Evolutionary conservation across 2,888 invertebrate genomes (phyloP).

Genomic region (Antitype chi): DNA sequence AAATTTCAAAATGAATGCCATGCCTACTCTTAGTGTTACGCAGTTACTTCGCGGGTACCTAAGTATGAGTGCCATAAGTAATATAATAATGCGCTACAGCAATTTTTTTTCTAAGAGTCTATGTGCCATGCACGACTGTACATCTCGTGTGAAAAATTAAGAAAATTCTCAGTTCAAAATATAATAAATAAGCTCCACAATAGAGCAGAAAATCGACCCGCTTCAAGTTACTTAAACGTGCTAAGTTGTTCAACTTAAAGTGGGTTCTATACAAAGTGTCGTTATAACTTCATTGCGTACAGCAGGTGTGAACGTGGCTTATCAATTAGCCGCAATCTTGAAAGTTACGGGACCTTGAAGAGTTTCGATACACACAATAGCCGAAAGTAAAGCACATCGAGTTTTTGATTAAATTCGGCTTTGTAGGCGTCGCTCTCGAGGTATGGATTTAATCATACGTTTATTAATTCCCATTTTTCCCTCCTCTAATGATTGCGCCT

Average conservation of each 20-base stretch:
- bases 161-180: neutral
- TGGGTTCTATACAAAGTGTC: conserved; percentile 28
- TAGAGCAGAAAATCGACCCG: conserved; percentile 16
- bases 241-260: conserved; percentile 28
- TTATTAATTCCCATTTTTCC: neutral
- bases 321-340: conserved; percentile 38
- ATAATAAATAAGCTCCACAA: conserved; percentile 11
- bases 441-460: neutral
- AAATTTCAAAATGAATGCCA: too few species aligned
- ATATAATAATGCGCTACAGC: neutral
- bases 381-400: neutral
- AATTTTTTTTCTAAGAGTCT: neutral
- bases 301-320: conserved; percentile 45
- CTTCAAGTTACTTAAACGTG: conserved; percentile 20
- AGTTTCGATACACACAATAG: conserved; percentile 7
- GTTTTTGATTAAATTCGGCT: neutral
- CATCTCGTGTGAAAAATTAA: neutral
- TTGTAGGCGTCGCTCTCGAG: neutral
- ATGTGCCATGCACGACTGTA: neutral
- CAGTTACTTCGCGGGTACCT: neutral
- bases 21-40: too few species aligned
- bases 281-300: conserved; percentile 31
- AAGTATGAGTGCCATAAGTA: neutral
- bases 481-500: neutral
- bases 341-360: conserved; percentile 13